Conservation (phyloP, 2,888 invertebrate genomes). For the Agrochola lota region DNA sequence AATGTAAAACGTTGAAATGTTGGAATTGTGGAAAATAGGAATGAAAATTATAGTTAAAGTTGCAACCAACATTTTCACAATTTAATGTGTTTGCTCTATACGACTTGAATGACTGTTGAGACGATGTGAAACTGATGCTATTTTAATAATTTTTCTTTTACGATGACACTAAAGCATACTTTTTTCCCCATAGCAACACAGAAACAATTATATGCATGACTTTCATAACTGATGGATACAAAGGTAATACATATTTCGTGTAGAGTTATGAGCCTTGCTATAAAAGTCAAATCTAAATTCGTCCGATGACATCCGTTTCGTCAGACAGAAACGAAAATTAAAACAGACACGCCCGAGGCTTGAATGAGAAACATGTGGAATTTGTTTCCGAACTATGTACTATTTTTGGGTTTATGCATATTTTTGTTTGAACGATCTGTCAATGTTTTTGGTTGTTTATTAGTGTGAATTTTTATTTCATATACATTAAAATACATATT, state of each 20-base stretch:
- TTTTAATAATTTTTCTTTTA: background rate
- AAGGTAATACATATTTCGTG: conserved; percentile 12
- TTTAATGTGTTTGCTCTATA: background rate
- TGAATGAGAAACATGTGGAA: conserved; percentile 19
- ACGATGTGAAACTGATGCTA: too few species aligned
- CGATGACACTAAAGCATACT: too few species aligned
- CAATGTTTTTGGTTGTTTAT: conserved; percentile 11
- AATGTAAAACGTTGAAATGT: background rate
- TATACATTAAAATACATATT: too few species aligned
- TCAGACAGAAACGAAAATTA: conserved; percentile 25
- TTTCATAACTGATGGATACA: conserved; percentile 14
- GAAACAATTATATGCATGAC: background rate
- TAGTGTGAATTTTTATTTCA: background rate
- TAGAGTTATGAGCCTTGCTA: conserved; percentile 45
- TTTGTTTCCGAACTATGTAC: conserved; percentile 28
- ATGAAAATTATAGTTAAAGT: background rate
- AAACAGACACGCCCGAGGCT: conserved; percentile 43
- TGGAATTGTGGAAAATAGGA: background rate
- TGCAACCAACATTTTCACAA: background rate
- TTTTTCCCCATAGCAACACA: background rate
- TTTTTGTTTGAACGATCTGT: conserved; percentile 14
- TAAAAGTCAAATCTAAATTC: conserved; percentile 58
- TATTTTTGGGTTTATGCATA: conserved; percentile 7
- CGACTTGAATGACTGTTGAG: background rate
- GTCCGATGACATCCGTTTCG: conserved; percentile 17